These are phyloP conservation scores for Myxocyprinus asiaticus DNA, from an alignment of 2,113 vertebrate species.

Conservation along the genomic window DNA sequence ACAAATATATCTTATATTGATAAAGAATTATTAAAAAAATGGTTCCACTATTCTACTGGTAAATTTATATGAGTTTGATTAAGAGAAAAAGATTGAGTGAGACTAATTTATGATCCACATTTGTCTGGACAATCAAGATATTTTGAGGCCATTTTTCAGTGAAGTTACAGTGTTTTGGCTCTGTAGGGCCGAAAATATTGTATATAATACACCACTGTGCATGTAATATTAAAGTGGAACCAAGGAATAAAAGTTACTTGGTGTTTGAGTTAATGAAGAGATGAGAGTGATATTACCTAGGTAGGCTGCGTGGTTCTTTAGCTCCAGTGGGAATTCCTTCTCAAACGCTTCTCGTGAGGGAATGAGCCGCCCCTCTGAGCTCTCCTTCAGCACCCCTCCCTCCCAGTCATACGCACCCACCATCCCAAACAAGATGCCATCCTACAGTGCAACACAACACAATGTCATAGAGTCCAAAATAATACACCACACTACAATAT, in stretches of 20 bases:
- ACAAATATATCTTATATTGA: too few relatives aligned
- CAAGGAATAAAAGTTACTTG: background rate
- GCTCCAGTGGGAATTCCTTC: conserved; percentile 83
- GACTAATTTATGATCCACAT: too few relatives aligned
- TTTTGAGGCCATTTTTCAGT: too few relatives aligned
- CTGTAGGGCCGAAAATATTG: too few relatives aligned
- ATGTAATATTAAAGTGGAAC: background rate
- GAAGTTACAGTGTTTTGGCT: too few relatives aligned
- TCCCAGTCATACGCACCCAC: conserved; percentile 97
- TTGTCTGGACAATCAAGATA: too few relatives aligned
- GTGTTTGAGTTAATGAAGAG: background rate
- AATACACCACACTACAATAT: conserved; percentile 50
- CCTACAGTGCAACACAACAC: conserved; percentile 67
- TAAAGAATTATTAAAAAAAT: too few relatives aligned
- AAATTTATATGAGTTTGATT: too few relatives aligned
- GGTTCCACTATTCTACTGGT: too few relatives aligned
- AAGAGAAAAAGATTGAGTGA: too few relatives aligned
- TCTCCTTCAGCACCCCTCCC: conserved; percentile 85
- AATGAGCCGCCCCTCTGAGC: conserved; percentile 67
- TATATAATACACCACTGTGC: too few relatives aligned
- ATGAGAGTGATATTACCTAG: conserved; percentile 74
- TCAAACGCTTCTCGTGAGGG: conserved; percentile 81
- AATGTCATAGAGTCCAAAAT: background rate
- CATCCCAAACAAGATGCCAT: conserved; percentile 91
- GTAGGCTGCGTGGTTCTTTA: conserved; percentile 92